phyloP scores from a whole-genome alignment of 23 tunicate species.

The Diplosoma virens region DNA sequence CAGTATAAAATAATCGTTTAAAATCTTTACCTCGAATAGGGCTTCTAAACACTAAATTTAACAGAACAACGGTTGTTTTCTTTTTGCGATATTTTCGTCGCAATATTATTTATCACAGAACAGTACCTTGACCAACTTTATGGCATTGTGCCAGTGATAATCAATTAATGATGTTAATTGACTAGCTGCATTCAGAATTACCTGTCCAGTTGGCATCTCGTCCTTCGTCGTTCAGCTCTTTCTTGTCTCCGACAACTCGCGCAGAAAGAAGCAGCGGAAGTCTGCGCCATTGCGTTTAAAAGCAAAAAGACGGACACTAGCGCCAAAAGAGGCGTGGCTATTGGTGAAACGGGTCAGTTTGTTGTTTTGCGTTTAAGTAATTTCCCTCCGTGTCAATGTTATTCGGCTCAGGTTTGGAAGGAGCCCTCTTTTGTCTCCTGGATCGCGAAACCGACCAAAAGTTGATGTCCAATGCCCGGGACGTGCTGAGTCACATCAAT shows the following conservation, averaged over 20 bases:
- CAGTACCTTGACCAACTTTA: too few species aligned
- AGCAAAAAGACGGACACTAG: neutral
- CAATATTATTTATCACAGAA: too few species aligned
- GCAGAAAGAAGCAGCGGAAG: constrained; percentile 84
- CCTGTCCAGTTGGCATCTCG: constrained; percentile 88
- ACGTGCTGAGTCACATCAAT: constrained; percentile 72
- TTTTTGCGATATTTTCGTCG: too few species aligned
- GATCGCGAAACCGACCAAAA: constrained; percentile 65
- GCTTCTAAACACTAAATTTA: too few species aligned
- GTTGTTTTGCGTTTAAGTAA: neutral
- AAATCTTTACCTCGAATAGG: too few species aligned
- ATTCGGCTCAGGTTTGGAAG: constrained; percentile 68
- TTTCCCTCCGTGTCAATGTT: neutral
- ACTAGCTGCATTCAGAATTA: constrained; percentile 29
- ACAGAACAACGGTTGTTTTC: too few species aligned
- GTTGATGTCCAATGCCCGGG: constrained; percentile 58
- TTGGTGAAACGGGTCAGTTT: constrained; percentile 68
- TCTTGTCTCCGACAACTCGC: constrained; percentile 88
- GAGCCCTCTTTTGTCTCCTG: constrained; percentile 81
- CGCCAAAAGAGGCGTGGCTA: constrained; percentile 52
- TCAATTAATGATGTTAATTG: too few species aligned
- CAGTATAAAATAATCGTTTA: too few species aligned
- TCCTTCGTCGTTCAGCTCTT: constrained; percentile 78
- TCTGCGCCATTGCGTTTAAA: constrained; percentile 68
- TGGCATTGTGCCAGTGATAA: too few species aligned